Conservation (phyloP, 1,140 invertebrate genomes). For the Aphis gossypii region DNA sequence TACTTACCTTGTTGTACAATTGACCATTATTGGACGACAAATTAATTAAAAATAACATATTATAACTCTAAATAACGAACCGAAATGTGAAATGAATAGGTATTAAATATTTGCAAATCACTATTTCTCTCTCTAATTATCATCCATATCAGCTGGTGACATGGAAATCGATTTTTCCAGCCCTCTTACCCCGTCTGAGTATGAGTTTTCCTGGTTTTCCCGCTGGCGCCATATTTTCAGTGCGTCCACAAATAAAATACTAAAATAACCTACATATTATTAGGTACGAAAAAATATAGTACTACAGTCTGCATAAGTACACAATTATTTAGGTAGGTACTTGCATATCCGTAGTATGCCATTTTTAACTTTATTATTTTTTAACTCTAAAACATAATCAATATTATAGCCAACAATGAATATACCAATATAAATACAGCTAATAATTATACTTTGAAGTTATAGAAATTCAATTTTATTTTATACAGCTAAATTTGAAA, state of each 20-base stretch:
- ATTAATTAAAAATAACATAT: background rate
- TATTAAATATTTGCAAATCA: background rate
- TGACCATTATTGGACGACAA: too few relatives aligned
- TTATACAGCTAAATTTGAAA: too few relatives aligned
- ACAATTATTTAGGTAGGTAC: background rate
- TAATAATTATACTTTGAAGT: too few relatives aligned
- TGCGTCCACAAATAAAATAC: background rate
- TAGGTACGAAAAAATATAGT: background rate
- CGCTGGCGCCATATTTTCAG: constrained; percentile 23
- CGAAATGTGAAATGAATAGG: background rate
- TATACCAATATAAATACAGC: background rate
- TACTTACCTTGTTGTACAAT: background rate
- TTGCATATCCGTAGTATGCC: background rate
- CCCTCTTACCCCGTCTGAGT: background rate
- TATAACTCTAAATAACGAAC: background rate
- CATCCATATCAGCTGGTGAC: constrained; percentile 44
- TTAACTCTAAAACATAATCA: background rate
- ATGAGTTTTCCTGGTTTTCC: constrained; percentile 27
- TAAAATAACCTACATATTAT: background rate
- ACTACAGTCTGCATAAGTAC: background rate
- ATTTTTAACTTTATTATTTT: background rate
- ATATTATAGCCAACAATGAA: background rate
- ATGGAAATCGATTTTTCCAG: constrained; percentile 45
- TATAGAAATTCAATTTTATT: too few relatives aligned
- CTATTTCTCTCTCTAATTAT: constrained; percentile 22